Percentiles rank a stretch among this genome's conserved stretches.
phyloP scores from a whole-genome alignment of 2,888 invertebrate genomes.

The Priocnemis perturbator region DNA sequence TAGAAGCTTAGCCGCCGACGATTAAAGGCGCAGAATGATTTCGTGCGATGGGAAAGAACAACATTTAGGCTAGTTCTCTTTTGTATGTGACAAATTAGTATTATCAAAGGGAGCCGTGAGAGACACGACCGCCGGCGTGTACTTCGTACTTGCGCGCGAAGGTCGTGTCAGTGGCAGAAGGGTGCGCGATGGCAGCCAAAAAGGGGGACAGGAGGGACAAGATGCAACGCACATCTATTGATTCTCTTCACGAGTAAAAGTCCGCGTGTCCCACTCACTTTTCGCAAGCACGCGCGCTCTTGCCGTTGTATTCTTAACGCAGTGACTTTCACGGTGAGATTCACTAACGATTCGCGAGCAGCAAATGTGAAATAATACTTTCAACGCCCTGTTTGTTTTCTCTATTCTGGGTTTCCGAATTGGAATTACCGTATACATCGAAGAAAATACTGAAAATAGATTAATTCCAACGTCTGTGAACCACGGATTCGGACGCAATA shows the following conservation, averaged over 20 bases:
- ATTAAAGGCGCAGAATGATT: too few species aligned
- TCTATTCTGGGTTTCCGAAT: neutral
- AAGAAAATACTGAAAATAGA: conserved; percentile 7
- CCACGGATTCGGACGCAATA: too few species aligned
- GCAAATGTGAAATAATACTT: too few species aligned
- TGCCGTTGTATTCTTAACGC: conserved; percentile 9
- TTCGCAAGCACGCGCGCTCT: conserved; percentile 32
- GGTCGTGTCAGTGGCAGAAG: conserved; percentile 56
- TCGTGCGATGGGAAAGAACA: neutral
- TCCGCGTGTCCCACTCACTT: conserved; percentile 56
- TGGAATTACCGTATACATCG: neutral
- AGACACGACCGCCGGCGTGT: conserved; percentile 1
- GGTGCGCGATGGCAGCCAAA: conserved; percentile 58
- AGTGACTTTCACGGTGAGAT: too few species aligned
- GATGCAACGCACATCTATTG: conserved; percentile 74
- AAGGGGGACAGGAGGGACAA: conserved; percentile 62
- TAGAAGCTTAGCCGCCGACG: too few species aligned
- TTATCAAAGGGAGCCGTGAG: neutral
- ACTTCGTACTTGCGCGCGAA: conserved; percentile 25
- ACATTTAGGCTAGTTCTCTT: neutral
- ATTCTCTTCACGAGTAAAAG: conserved; percentile 68
- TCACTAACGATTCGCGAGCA: too few species aligned
- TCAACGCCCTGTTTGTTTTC: conserved; percentile 31
- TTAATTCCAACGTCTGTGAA: too few species aligned
- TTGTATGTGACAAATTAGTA: neutral